Percentiles rank a stretch among this genome's conserved stretches.
Conservation (phyloP, 2,888 invertebrate genomes). For the Adela reaumurella region DNA sequence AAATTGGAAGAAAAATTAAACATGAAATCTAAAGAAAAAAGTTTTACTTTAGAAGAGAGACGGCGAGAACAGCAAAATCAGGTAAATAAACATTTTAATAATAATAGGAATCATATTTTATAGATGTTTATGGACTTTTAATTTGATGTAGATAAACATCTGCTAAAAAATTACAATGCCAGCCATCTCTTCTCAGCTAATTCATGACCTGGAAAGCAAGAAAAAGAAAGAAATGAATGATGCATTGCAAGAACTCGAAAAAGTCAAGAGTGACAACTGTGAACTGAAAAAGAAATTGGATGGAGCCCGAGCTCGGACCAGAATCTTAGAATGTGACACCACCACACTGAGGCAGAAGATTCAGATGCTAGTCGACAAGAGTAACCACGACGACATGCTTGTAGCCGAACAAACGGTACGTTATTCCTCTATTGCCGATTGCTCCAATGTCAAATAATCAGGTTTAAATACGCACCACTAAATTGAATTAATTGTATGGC, state of each 20-base stretch:
- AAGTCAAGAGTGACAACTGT: constrained; percentile 52
- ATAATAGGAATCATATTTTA: too few relatives aligned
- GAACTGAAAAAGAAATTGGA: constrained; percentile 62
- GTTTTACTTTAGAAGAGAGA: constrained; percentile 24
- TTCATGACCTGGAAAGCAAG: constrained; percentile 53
- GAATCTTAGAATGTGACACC: constrained; percentile 64
- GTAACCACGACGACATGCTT: constrained; percentile 59
- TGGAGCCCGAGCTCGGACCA: constrained; percentile 64
- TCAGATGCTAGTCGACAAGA: constrained; percentile 59
- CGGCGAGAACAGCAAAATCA: constrained; percentile 28
- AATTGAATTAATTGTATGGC: too few relatives aligned
- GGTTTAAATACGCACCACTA: too few relatives aligned
- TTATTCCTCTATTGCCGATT: neutral
- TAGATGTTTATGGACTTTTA: too few relatives aligned
- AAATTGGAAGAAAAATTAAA: constrained; percentile 64
- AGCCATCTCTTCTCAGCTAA: too few relatives aligned
- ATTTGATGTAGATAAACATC: too few relatives aligned
- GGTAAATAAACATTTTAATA: too few relatives aligned
- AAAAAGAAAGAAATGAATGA: constrained; percentile 57
- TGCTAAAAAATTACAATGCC: too few relatives aligned
- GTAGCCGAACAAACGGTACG: constrained; percentile 51
- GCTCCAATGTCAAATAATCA: too few relatives aligned
- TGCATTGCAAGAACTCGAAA: constrained; percentile 56
- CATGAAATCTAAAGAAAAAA: constrained; percentile 31
- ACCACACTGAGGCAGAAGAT: constrained; percentile 56